These are phyloP conservation scores for Benitochromis conjunctus DNA, from an alignment of 2,113 vertebrate genomes.

Conservation along the genomic window DNA sequence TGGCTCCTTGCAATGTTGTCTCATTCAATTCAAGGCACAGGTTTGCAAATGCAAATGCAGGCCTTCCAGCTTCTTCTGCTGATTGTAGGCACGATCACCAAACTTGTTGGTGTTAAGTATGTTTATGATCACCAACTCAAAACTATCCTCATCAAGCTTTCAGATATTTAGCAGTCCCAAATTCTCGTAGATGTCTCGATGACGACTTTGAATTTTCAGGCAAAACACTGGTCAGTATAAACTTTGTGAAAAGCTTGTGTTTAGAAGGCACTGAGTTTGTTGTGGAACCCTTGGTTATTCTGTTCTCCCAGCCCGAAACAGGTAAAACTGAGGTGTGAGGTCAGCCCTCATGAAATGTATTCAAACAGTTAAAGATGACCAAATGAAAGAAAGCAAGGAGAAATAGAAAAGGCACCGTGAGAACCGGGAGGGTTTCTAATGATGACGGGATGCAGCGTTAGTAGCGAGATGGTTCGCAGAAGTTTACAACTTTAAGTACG, in stretches of 20 bases:
- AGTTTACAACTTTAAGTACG: neutral
- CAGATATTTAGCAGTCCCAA: neutral
- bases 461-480: neutral
- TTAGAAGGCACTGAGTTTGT: neutral
- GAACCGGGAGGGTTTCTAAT: neutral
- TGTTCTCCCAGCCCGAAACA: neutral
- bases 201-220: neutral
- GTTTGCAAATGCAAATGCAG: neutral
- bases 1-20: neutral
- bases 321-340: neutral
- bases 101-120: neutral
- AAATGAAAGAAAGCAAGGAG: neutral
- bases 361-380: slow-evolving; percentile 20
- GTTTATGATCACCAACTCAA: neutral
- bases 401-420: slow-evolving; percentile 5
- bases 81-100: neutral
- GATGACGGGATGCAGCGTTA: neutral
- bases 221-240: neutral
- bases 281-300: neutral
- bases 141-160: neutral
- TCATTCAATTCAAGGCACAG: neutral
- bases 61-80: neutral
- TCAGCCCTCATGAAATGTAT: neutral
- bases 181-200: neutral
- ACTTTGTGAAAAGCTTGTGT: neutral